Conservation (phyloP, 35 echinoderm and acorn worm species). For the Ptychodera flava region DNA sequence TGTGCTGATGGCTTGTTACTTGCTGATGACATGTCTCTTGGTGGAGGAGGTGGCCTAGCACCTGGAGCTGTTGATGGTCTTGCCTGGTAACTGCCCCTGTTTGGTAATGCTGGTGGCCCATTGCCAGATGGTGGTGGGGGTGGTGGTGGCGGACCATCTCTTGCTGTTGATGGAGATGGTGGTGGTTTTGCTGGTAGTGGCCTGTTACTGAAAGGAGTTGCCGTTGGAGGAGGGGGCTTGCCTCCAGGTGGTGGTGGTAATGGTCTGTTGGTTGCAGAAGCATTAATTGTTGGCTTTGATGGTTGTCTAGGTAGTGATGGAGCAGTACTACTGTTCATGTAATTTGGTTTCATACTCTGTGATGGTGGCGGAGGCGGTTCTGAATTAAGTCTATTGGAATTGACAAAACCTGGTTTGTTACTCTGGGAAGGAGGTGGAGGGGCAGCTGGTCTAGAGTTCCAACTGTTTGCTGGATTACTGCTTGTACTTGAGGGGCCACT, state of each 20-base stretch:
- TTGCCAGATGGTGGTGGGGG: slow-evolving; percentile 20
- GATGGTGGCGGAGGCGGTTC: slow-evolving; percentile 36
- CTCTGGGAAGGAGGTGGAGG: slow-evolving; percentile 9
- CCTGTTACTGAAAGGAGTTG: slow-evolving; percentile 13
- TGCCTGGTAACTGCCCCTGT: slow-evolving; percentile 9
- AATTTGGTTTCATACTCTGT: slow-evolving; percentile 14
- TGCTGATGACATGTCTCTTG: slow-evolving; percentile 34
- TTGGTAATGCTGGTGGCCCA: slow-evolving; percentile 19
- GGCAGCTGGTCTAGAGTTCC: not conserved
- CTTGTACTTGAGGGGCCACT: not conserved
- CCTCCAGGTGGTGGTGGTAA: slow-evolving; percentile 5
- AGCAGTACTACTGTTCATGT: slow-evolving; percentile 17
- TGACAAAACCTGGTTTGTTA: slow-evolving; percentile 10
- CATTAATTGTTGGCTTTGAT: slow-evolving; percentile 25
- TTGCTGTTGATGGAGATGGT: slow-evolving; percentile 38
- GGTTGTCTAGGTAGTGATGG: slow-evolving; percentile 22
- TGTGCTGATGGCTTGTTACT: slow-evolving; percentile 17
- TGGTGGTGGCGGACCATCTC: slow-evolving; percentile 16
- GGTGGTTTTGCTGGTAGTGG: slow-evolving; percentile 28
- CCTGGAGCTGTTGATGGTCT: not conserved
- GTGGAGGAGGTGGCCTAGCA: not conserved
- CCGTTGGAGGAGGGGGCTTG: slow-evolving; percentile 28
- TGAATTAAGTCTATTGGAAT: slow-evolving; percentile 5
- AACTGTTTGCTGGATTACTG: not conserved
- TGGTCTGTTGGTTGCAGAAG: slow-evolving; percentile 12